phyloP scores from a whole-genome alignment of 2,888 invertebrate species.

The Galerucella pusilla region DNA sequence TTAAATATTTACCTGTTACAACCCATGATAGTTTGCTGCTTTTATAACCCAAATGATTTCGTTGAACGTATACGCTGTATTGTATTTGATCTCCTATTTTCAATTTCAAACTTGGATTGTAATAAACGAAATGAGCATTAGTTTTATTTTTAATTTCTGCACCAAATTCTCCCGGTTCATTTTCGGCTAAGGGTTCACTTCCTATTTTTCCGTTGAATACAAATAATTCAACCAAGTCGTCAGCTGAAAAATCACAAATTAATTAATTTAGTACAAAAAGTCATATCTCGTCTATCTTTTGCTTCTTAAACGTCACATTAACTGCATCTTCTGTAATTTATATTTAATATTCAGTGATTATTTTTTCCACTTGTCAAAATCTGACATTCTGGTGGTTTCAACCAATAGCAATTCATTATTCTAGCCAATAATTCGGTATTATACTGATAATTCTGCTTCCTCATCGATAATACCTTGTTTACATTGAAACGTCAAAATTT shows the following conservation, averaged over 20 bases:
- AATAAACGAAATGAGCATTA: constrained; percentile 68
- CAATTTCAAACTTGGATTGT: constrained; percentile 65
- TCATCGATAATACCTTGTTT: too few species aligned
- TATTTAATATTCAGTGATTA: too few species aligned
- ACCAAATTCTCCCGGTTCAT: constrained; percentile 68
- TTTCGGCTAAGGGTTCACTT: constrained; percentile 67
- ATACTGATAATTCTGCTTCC: too few species aligned
- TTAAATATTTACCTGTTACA: constrained; percentile 61
- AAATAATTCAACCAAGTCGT: constrained; percentile 68
- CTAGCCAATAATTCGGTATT: too few species aligned
- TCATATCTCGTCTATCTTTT: too few species aligned
- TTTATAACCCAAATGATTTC: constrained; percentile 66
- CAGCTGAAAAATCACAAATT: constrained; percentile 60
- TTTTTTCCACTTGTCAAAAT: too few species aligned
- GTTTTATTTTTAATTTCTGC: constrained; percentile 65
- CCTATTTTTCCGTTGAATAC: constrained; percentile 73
- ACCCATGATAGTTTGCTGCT: constrained; percentile 61
- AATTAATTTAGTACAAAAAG: neutral
- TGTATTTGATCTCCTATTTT: constrained; percentile 69
- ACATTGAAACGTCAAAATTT: too few species aligned
- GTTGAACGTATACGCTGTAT: constrained; percentile 73
- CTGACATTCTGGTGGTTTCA: too few species aligned
- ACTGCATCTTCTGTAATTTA: too few species aligned
- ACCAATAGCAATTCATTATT: too few species aligned
- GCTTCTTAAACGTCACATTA: too few species aligned